Evolutionary conservation across 2,113 vertebrate species (phyloP).

Genomic region (Ariopsis seemanni): DNA sequence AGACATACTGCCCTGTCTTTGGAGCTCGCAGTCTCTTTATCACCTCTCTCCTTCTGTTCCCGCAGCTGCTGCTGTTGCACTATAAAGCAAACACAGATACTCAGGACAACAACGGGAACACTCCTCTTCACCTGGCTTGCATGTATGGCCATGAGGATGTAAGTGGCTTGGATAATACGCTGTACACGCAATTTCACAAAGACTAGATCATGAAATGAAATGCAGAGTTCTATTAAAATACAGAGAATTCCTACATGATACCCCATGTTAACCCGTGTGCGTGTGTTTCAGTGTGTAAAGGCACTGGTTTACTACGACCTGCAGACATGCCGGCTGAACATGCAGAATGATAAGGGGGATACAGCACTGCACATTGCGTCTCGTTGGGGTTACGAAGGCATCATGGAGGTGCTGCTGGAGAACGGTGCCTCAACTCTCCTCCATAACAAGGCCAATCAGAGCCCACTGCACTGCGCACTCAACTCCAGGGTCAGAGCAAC

Average conservation of each 20-base stretch:
- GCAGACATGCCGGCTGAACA: constrained; percentile 82
- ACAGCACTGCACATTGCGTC: constrained; percentile 89
- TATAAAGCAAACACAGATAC: constrained; percentile 85
- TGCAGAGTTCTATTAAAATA: background rate
- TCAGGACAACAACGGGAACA: constrained; percentile 93
- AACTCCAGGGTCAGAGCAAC: constrained; percentile 83
- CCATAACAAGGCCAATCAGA: constrained; percentile 84
- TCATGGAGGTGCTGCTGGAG: constrained; percentile 90
- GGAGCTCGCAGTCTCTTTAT: background rate
- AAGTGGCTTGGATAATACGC: constrained; percentile 51
- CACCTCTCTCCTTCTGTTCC: background rate
- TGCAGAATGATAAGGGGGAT: constrained; percentile 92
- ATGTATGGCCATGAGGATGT: constrained; percentile 93
- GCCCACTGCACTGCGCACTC: constrained; percentile 84
- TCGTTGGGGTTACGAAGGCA: constrained; percentile 93
- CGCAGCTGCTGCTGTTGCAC: constrained; percentile 89
- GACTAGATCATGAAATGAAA: background rate
- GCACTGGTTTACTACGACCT: constrained; percentile 92
- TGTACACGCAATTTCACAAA: background rate
- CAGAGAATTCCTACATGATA: background rate
- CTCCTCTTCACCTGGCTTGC: constrained; percentile 92
- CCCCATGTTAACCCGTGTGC: background rate
- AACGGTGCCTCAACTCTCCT: constrained; percentile 82
- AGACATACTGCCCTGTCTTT: background rate
- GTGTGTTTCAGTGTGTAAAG: constrained; percentile 87